These are phyloP conservation scores for Etheostoma perlongum DNA, from an alignment of 2,797 vertebrate species.

Conservation along the genomic window DNA sequence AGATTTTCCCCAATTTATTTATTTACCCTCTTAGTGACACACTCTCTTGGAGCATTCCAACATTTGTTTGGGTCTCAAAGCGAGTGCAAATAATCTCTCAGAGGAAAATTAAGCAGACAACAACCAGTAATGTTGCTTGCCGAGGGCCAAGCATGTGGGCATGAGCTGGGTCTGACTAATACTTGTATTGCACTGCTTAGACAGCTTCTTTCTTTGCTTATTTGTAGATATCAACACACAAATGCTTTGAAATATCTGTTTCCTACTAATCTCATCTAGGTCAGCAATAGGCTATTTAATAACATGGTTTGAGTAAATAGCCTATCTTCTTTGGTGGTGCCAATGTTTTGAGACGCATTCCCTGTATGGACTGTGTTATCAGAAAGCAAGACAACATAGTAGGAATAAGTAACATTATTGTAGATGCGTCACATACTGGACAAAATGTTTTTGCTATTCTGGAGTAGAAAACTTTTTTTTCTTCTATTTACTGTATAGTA, in stretches of 20 bases:
- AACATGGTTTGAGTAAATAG: constrained; percentile 85
- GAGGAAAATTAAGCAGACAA: constrained; percentile 78
- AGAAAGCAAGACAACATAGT: constrained; percentile 4
- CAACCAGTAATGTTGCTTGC: constrained; percentile 65
- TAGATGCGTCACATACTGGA: constrained; percentile 11
- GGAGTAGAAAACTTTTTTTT: neutral
- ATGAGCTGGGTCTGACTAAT: constrained; percentile 70
- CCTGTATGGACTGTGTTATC: neutral
- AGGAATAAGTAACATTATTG: constrained; percentile 17
- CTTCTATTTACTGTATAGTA: neutral
- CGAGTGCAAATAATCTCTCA: constrained; percentile 76
- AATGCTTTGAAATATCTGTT: constrained; percentile 71
- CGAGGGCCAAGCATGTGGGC: constrained; percentile 62
- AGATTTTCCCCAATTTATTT: constrained; percentile 80
- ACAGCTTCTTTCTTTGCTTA: constrained; percentile 74
- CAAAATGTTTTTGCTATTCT: neutral
- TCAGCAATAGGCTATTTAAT: constrained; percentile 82
- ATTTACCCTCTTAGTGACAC: constrained; percentile 79
- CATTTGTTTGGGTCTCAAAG: constrained; percentile 81
- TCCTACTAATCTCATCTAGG: constrained; percentile 77
- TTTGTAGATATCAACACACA: constrained; percentile 72
- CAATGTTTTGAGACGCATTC: constrained; percentile 66
- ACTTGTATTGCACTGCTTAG: constrained; percentile 72
- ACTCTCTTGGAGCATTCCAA: constrained; percentile 66
- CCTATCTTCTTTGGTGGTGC: constrained; percentile 85